These are phyloP conservation scores for Malaclemys terrapin DNA, from an alignment of 2,113 vertebrate species.

Conservation along the genomic window DNA sequence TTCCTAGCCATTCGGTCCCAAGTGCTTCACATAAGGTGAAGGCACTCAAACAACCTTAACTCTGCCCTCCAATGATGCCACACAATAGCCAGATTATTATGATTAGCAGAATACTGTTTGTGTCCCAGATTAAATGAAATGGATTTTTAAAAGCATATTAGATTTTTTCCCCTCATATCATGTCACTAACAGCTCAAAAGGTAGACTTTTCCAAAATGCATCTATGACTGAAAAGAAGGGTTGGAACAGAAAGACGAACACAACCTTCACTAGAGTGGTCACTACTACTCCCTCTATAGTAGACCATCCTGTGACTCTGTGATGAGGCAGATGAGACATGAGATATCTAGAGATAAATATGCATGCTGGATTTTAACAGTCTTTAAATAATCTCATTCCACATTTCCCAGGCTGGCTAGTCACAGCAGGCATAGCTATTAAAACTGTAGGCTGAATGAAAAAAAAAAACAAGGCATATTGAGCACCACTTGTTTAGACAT, in stretches of 20 bases:
- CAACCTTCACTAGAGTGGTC: background rate
- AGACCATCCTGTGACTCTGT: background rate
- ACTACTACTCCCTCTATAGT: background rate
- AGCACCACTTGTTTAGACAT: conserved; percentile 21
- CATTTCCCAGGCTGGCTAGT: background rate
- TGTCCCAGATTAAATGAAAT: background rate
- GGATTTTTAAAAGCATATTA: background rate
- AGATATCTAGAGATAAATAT: background rate
- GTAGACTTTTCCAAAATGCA: background rate
- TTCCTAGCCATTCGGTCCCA: too few species aligned
- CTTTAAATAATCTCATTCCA: background rate
- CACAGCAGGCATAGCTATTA: background rate
- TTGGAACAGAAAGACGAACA: background rate
- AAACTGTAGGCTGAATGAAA: background rate
- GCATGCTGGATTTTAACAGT: background rate
- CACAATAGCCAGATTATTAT: background rate
- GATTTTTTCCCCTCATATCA: background rate
- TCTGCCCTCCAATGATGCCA: background rate
- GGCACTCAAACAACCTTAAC: too few species aligned
- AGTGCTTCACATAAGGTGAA: too few species aligned
- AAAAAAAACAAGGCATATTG: background rate
- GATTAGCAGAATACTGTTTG: background rate
- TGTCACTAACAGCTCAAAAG: background rate
- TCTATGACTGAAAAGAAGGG: background rate
- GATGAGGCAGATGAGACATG: background rate